A percentile compares a stretch with the other conserved stretches of the same genome.
Conservation (phyloP, 2,888 invertebrate genomes). For the Coelinius sp. region DNA sequence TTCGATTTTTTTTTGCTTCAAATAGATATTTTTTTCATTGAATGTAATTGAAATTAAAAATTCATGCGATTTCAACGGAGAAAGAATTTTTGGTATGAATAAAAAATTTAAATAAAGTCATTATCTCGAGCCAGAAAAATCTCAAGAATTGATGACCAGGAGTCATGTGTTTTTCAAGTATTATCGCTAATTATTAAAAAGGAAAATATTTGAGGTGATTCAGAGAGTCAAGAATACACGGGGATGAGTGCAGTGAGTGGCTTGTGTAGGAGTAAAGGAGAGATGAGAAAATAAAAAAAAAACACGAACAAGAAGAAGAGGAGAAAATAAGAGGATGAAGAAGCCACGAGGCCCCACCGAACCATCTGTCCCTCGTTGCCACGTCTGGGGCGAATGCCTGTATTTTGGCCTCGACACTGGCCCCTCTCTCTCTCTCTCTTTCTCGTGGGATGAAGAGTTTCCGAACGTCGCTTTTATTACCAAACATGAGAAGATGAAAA, state of each 20-base stretch:
- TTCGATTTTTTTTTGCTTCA: too few relatives aligned
- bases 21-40: too few relatives aligned
- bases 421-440: not conserved
- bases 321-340: constrained; percentile 4
- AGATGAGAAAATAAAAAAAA: not conserved
- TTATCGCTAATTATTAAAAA: constrained; percentile 27
- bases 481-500: not conserved
- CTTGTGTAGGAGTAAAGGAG: not conserved
- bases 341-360: constrained; percentile 36
- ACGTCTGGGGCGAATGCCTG: constrained; percentile 54
- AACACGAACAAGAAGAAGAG: not conserved
- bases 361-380: constrained; percentile 64
- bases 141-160: not conserved
- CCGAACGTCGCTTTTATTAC: not conserved
- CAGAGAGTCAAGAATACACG: constrained; percentile 30
- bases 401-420: constrained; percentile 37
- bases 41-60: too few relatives aligned
- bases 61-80: too few relatives aligned
- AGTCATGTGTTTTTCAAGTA: not conserved
- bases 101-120: too few relatives aligned
- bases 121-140: too few relatives aligned
- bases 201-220: constrained; percentile 22
- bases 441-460: constrained; percentile 1
- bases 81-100: too few relatives aligned
- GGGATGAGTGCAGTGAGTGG: constrained; percentile 6